Evolutionary conservation across 2,113 vertebrate genomes (phyloP).

Genomic region (Gnathonemus echidnorhynchus): DNA sequence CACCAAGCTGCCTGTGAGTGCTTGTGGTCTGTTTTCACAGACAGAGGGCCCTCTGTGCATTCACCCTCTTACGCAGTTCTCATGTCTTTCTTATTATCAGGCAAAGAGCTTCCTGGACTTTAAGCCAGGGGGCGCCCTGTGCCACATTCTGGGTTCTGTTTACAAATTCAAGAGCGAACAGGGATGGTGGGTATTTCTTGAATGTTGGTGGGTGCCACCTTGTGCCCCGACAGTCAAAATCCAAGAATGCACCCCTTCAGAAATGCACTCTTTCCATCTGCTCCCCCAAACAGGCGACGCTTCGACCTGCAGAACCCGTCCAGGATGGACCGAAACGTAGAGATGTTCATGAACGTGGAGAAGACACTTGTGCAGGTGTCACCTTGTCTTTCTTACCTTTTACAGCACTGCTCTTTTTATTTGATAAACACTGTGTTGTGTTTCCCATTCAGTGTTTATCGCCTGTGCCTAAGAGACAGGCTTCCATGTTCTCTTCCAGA

Average conservation of each 20-base stretch:
- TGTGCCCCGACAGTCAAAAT: not conserved
- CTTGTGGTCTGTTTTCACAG: not conserved
- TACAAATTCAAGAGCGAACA: constrained; percentile 96
- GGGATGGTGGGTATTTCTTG: constrained; percentile 78
- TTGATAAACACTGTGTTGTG: not conserved
- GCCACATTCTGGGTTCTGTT: constrained; percentile 89
- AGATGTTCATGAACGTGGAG: constrained; percentile 92
- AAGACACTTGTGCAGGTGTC: constrained; percentile 81
- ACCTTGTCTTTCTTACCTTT: not conserved
- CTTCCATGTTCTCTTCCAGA: constrained; percentile 52
- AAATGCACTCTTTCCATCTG: not conserved
- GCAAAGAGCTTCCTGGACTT: constrained; percentile 91
- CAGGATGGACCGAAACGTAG: constrained; percentile 85
- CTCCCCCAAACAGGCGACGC: constrained; percentile 65
- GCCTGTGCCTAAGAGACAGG: not conserved
- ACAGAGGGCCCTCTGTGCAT: not conserved
- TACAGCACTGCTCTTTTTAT: not conserved
- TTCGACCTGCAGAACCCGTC: constrained; percentile 95
- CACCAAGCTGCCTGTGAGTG: constrained; percentile 91
- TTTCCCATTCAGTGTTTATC: not conserved
- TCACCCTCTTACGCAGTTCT: not conserved
- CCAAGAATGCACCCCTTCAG: too few relatives aligned
- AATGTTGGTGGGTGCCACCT: not conserved
- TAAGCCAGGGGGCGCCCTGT: constrained; percentile 82
- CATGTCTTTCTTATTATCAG: constrained; percentile 45